Evolutionary conservation across 2,888 invertebrate species (phyloP).

Genomic region (Magallana nippona): DNA sequence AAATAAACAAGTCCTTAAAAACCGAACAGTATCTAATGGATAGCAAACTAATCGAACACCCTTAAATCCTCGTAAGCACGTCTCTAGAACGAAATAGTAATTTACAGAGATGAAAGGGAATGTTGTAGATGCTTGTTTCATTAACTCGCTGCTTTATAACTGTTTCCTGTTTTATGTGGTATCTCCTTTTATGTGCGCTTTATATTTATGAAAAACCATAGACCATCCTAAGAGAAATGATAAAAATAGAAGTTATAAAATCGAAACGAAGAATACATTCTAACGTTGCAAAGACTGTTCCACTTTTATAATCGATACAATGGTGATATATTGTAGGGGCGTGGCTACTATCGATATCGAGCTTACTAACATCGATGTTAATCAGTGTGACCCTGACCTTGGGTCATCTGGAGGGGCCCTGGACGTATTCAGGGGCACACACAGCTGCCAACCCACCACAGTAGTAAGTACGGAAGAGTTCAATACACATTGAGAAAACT

Average conservation of each 20-base stretch:
- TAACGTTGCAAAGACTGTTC: not conserved
- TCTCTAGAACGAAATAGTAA: not conserved
- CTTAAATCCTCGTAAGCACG: not conserved
- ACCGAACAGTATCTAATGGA: not conserved
- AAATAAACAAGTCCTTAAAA: not conserved
- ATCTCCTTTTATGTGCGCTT: too few species aligned
- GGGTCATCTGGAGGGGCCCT: constrained; percentile 83
- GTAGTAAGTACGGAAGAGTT: constrained; percentile 56
- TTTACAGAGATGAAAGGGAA: not conserved
- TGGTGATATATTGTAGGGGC: constrained; percentile 66
- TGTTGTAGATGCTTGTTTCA: not conserved
- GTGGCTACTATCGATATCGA: constrained; percentile 79
- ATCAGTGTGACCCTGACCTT: constrained; percentile 88
- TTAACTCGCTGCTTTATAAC: too few species aligned
- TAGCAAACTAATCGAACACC: not conserved
- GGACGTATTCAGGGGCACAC: constrained; percentile 91
- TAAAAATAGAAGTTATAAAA: too few species aligned
- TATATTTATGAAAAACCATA: too few species aligned
- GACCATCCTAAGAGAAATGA: too few species aligned
- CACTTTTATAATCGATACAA: not conserved
- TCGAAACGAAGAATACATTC: not conserved
- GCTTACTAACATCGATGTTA: constrained; percentile 81
- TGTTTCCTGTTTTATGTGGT: too few species aligned
- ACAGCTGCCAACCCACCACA: constrained; percentile 87
- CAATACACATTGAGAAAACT: not conserved